Percentiles rank a stretch among this genome's conserved stretches.
phyloP scores from a whole-genome alignment of 2,113 vertebrate genomes.

The Dasyurus viverrinus region DNA sequence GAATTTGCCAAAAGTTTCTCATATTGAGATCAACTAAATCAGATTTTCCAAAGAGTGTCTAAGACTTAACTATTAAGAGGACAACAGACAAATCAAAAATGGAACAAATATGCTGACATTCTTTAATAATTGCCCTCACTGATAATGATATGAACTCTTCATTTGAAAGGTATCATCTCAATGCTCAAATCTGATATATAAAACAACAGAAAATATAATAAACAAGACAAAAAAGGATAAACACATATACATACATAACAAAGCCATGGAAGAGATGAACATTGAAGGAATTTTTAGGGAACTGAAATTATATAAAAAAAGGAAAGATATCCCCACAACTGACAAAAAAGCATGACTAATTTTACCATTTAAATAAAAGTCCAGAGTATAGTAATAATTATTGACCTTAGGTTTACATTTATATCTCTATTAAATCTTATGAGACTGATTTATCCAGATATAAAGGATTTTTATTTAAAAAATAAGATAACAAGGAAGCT shows the following conservation, averaged over 20 bases:
- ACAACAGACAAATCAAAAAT: not conserved
- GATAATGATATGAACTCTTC: not conserved
- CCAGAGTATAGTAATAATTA: not conserved
- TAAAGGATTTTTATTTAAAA: not conserved
- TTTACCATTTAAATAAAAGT: not conserved
- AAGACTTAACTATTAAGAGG: not conserved
- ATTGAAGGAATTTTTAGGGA: not conserved
- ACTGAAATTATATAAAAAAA: not conserved
- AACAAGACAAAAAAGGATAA: not conserved
- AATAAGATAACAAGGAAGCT: not conserved
- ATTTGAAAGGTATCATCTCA: not conserved
- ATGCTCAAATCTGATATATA: not conserved
- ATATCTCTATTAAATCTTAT: not conserved
- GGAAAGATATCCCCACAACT: not conserved
- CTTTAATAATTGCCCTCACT: not conserved
- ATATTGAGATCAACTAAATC: not conserved
- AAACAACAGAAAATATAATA: not conserved
- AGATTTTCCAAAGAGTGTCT: not conserved
- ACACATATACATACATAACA: not conserved
- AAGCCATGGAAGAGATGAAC: not conserved
- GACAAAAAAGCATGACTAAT: not conserved
- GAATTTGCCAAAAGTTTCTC: not conserved
- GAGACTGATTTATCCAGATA: not conserved
- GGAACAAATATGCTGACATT: not conserved
- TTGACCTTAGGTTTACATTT: not conserved